Percentiles rank a stretch among this genome's conserved stretches.
Conservation (phyloP, 1,140 invertebrate genomes). For the Macrosteles quadrilineatus region DNA sequence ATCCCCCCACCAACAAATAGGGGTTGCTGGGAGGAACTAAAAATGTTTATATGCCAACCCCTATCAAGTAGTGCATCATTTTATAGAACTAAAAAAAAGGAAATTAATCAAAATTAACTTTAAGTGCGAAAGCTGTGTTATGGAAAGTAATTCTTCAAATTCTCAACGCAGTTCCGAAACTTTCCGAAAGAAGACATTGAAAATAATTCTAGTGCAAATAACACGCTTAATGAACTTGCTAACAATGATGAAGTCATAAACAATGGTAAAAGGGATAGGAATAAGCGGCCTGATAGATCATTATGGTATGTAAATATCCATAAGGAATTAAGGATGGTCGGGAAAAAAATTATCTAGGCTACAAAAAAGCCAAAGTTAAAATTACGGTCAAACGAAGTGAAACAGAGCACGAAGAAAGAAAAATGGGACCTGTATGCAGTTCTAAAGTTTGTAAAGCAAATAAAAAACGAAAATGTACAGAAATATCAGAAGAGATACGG, state of each 20-base stretch:
- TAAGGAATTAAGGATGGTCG: conserved; percentile 24
- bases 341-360: conserved; percentile 32
- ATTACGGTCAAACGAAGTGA: conserved; percentile 21
- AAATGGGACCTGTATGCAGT: conserved; percentile 13
- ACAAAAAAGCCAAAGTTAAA: conserved; percentile 24
- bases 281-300: conserved; percentile 15
- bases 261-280: not conserved
- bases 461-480: conserved; percentile 17
- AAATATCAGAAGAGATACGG: conserved; percentile 5
- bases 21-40: no score
- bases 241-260: not conserved
- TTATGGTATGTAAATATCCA: conserved; percentile 25
- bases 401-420: conserved; percentile 23
- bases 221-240: not conserved
- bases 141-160: no score
- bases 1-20: no score
- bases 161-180: no score
- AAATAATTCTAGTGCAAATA: not conserved
- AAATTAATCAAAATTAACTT: no score
- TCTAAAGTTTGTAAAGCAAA: conserved; percentile 25
- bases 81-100: no score
- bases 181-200: no score
- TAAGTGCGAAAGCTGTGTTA: no score
- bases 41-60: no score
- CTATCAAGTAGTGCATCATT: no score